phyloP scores from a whole-genome alignment of 1,140 invertebrate species.

The Orussus abietinus region DNA sequence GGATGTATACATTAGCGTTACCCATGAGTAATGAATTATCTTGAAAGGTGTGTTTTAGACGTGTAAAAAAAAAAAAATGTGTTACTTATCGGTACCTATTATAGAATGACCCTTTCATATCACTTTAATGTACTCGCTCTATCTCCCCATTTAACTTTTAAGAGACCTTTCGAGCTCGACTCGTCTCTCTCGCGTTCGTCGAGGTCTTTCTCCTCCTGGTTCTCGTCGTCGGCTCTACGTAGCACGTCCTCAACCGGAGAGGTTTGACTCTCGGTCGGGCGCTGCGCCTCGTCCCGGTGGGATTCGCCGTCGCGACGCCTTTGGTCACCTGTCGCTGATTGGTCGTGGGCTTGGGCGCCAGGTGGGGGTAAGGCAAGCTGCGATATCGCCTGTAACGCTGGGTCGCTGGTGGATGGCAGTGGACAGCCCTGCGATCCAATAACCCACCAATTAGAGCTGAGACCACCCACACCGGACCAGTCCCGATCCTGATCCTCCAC shows the following conservation, averaged over 20 bases:
- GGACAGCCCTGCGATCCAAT: slow-evolving; percentile 41
- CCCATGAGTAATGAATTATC: no score
- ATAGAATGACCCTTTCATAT: no score
- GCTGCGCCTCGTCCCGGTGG: slow-evolving; percentile 10
- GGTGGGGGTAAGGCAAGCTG: slow-evolving; percentile 26
- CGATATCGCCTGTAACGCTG: slow-evolving; percentile 32
- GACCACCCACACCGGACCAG: slow-evolving; percentile 30
- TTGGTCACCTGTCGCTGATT: slow-evolving; percentile 10
- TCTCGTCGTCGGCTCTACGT: slow-evolving; percentile 11
- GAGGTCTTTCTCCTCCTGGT: slow-evolving; percentile 3
- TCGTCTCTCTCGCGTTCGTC: background rate
- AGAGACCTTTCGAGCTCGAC: slow-evolving; percentile 1
- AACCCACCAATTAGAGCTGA: slow-evolving; percentile 43
- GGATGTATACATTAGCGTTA: no score
- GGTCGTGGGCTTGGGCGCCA: slow-evolving; percentile 14
- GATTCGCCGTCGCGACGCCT: no score
- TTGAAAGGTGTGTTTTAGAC: no score
- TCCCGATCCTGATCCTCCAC: slow-evolving; percentile 33
- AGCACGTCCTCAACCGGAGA: no score
- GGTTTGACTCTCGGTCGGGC: slow-evolving; percentile 5
- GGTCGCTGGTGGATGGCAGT: slow-evolving; percentile 23
- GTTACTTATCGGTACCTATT: no score
- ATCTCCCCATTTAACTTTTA: no score
- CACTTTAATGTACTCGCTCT: no score
- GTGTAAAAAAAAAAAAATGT: no score